Percentiles rank a stretch among this genome's conserved stretches.
Evolutionary conservation across 30 jellyfish, hydroid and myxozoan species (phyloP).

Genomic region (Chrysaora quinquecirrha): DNA sequence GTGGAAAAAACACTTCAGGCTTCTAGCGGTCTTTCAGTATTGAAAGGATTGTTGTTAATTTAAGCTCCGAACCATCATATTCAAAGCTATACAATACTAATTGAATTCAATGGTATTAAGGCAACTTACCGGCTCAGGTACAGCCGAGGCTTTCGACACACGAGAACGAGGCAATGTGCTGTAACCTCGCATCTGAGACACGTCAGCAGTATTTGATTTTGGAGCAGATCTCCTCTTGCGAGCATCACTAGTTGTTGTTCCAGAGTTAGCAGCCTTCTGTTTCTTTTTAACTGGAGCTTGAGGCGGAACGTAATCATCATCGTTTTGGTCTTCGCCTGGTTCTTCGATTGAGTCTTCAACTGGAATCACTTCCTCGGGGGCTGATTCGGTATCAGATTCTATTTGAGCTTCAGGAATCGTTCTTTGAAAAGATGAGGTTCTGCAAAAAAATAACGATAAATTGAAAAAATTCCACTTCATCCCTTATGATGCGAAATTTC

Average conservation of each 20-base stretch:
- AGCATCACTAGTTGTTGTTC: background rate
- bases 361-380: background rate
- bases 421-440: slow-evolving; percentile 41
- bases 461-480: no score
- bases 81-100: no score
- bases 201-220: slow-evolving; percentile 31
- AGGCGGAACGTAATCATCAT: background rate
- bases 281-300: background rate
- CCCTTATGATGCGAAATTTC: no score
- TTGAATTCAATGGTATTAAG: no score
- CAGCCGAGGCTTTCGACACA: no score
- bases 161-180: slow-evolving; percentile 74
- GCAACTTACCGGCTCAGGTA: no score
- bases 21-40: no score
- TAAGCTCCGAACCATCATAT: no score
- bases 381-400: slow-evolving; percentile 33
- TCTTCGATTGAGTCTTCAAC: slow-evolving; percentile 13
- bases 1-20: no score
- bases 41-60: no score
- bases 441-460: no score
- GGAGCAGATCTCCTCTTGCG: slow-evolving; percentile 19
- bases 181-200: slow-evolving; percentile 63
- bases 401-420: slow-evolving; percentile 33
- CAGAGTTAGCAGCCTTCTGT: background rate
- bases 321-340: slow-evolving; percentile 4